These are phyloP conservation scores for Hormiphora californensis DNA, from an alignment of 37 sponge, comb jelly and placozoan genomes.

Conservation along the genomic window DNA sequence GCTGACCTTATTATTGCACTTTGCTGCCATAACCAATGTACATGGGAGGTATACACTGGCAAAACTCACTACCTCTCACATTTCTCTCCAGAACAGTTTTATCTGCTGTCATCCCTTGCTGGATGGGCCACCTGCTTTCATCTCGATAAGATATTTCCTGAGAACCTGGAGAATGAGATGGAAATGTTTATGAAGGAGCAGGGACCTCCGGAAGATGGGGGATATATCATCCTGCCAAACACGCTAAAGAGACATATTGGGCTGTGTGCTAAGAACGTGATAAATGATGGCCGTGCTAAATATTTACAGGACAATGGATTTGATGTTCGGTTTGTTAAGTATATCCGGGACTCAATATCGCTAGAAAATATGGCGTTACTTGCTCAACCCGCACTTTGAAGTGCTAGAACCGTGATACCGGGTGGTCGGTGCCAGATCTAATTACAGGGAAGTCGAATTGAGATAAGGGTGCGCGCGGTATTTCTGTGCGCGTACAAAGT, in stretches of 20 bases:
- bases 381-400: too few species aligned
- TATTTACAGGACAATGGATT: neutral
- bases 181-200: neutral
- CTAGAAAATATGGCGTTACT: slow-evolving; percentile 35
- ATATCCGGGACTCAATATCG: neutral
- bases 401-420: too few species aligned
- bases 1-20: slow-evolving; percentile 6
- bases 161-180: neutral
- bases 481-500: too few species aligned
- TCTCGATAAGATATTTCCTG: neutral
- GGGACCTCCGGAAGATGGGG: neutral
- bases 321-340: neutral
- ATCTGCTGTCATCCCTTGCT: neutral
- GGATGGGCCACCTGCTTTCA: slow-evolving; percentile 47
- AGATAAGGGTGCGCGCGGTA: too few species aligned
- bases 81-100: slow-evolving; percentile 11
- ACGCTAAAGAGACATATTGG: slow-evolving; percentile 13
- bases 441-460: too few species aligned
- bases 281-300: slow-evolving; percentile 13
- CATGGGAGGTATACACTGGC: slow-evolving; percentile 28
- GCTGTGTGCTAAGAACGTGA: slow-evolving; percentile 5
- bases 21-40: slow-evolving; percentile 32
- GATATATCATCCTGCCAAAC: neutral
- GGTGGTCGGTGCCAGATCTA: too few species aligned
- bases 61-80: neutral